A percentile compares a stretch with the other conserved stretches of the same genome.
Evolutionary conservation across 2,888 invertebrate genomes (phyloP).

Genomic region (Limnephilus lunatus): DNA sequence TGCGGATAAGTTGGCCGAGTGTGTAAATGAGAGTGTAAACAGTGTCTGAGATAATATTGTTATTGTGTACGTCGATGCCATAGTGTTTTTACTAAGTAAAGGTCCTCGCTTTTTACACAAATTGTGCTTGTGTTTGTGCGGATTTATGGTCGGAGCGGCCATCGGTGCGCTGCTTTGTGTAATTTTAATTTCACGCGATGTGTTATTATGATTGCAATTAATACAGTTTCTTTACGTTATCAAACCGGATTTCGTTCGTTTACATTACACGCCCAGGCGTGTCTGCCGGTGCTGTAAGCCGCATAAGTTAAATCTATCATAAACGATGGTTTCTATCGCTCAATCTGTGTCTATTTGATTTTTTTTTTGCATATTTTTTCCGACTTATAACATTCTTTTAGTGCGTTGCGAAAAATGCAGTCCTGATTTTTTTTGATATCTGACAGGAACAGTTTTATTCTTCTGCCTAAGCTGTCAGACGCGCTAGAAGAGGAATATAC

Average conservation of each 20-base stretch:
- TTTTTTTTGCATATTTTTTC: neutral
- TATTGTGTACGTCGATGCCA: neutral
- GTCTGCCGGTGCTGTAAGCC: neutral
- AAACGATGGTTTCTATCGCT: neutral
- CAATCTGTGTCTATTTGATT: neutral
- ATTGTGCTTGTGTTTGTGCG: neutral
- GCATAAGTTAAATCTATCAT: neutral
- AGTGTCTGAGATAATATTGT: neutral
- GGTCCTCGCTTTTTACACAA: neutral
- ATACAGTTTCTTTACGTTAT: conserved; percentile 2
- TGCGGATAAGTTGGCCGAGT: neutral
- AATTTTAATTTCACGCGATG: neutral
- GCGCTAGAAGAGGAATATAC: neutral
- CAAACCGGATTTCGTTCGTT: conserved; percentile 2
- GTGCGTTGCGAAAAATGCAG: neutral
- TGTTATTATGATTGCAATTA: neutral
- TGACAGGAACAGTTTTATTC: no score
- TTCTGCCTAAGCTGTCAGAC: neutral
- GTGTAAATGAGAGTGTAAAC: conserved; percentile 5
- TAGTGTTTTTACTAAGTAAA: conserved; percentile 12
- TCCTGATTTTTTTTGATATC: neutral
- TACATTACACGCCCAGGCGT: neutral
- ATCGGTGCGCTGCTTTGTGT: neutral
- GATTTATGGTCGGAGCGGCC: neutral
- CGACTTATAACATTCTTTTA: neutral